These are phyloP conservation scores for Zosterops lateralis DNA, from an alignment of 2,113 vertebrate species.

Conservation along the genomic window DNA sequence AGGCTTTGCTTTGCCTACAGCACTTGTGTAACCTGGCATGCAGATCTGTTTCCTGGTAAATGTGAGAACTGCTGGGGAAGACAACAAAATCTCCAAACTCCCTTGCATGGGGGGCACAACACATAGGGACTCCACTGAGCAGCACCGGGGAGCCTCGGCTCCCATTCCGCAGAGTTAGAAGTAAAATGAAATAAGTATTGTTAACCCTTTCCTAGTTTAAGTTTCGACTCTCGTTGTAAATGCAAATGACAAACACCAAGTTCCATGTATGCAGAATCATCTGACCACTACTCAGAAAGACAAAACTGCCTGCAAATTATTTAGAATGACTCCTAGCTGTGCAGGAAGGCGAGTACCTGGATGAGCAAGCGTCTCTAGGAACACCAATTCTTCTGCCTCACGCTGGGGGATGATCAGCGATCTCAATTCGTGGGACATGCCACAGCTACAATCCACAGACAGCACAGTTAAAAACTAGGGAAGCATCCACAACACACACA, in stretches of 20 bases:
- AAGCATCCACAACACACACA: background rate
- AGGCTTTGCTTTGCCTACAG: background rate
- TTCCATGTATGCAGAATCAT: background rate
- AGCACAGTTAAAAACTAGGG: background rate
- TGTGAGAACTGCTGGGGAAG: slow-evolving; percentile 42
- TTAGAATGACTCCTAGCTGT: background rate
- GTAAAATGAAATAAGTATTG: background rate
- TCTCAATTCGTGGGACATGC: background rate
- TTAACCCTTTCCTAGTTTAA: background rate
- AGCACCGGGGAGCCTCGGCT: slow-evolving; percentile 28
- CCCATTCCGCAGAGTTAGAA: background rate
- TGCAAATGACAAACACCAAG: slow-evolving; percentile 18
- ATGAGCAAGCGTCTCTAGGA: background rate
- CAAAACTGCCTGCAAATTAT: background rate
- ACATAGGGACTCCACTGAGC: slow-evolving; percentile 9
- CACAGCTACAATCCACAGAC: background rate
- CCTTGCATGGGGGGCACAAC: slow-evolving; percentile 5
- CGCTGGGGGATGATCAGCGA: background rate
- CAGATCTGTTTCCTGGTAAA: background rate
- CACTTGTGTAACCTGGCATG: background rate
- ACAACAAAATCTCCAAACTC: slow-evolving; percentile 7
- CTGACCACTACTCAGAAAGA: background rate
- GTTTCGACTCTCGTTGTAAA: background rate
- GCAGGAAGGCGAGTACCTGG: background rate
- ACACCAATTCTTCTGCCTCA: background rate